Conservation (phyloP, 2,797 vertebrate species). For the Pagetopsis macropterus region DNA sequence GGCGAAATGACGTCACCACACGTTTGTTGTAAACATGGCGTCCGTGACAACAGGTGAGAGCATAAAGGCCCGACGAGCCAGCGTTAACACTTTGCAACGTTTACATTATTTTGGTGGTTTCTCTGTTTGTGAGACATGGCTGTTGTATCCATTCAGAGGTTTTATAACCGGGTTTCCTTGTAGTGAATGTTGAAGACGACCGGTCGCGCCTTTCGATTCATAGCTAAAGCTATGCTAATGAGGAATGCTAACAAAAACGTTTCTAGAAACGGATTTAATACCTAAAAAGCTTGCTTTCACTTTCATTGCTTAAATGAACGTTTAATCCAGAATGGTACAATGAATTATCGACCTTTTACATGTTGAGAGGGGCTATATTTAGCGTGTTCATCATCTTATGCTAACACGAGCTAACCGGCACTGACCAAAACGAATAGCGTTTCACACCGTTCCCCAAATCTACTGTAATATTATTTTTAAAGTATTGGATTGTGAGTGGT, state of each 20-base stretch:
- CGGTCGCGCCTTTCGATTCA: conserved; percentile 11
- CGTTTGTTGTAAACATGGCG: conserved; percentile 81
- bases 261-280: no score
- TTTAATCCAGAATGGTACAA: rapidly evolving
- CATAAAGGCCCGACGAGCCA: conserved; percentile 51
- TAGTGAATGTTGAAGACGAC: rapidly evolving
- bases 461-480: background rate
- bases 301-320: rapidly evolving
- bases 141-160: rapidly evolving
- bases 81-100: background rate
- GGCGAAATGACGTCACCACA: conserved; percentile 50
- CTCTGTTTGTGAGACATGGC: rapidly evolving
- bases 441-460: background rate
- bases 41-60: conserved; percentile 86
- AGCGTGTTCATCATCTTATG: background rate
- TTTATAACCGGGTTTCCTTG: rapidly evolving
- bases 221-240: conserved; percentile 43
- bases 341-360: rapidly evolving
- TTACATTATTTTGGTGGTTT: background rate
- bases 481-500: background rate
- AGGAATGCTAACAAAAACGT: conserved; percentile 31
- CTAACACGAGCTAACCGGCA: conserved; percentile 10
- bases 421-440: no score
- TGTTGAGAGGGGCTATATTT: rapidly evolving
- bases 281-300: background rate